Evolutionary conservation across 1,140 invertebrate species (phyloP), one percentile per base, ranked within the genome.

Genomic region (Anoplolepis gracilipes): DNA sequence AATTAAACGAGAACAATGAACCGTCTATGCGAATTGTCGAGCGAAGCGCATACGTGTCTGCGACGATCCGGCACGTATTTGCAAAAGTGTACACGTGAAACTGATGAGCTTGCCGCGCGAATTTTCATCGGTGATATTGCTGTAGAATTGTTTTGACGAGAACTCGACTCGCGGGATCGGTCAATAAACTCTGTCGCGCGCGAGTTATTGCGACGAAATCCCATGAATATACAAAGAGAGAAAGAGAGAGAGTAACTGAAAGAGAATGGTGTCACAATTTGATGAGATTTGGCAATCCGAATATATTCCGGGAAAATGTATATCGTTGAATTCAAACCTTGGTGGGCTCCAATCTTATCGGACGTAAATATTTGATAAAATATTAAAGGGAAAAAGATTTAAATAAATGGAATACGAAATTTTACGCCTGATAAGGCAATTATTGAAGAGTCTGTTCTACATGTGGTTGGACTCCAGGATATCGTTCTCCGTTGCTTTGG

Each of bases 1-100:
- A 79, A 79, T 79, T 69, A 69, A 69, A 69, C 77, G 62, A 33
- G 77, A 69, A 67, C 76, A 67, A 67, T 79, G 76, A 67, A 79
- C 36, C 76, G 76, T 42, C 57, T 49, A 33, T 78, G 59, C 39
- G 30, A 46, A 46, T 46, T 28, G 39, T 65, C 75, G 61, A 67
- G 61, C 59, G 28, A 67, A 53, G 76, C 65, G 42, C 25, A 42
- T 59, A 61, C 55, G 49, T n/a, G 28, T 46, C 19, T 55, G 19
- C 62, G 75, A 67, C 42, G 30, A 78, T 36, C 28, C 61, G 59
- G 19, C 42, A 49, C 61, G 61, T 78, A 78, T 67, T 65, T 53
- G 42, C 39, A 49, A 67, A 65, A 53, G 19, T 65, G 61, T 33
- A 53, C 46, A 39, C 62, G 16, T 13, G 42, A 53, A 53, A 67